Base-by-base conservation (phyloP, 2,888 invertebrate species). In the Xestia ashworthii region DNA sequence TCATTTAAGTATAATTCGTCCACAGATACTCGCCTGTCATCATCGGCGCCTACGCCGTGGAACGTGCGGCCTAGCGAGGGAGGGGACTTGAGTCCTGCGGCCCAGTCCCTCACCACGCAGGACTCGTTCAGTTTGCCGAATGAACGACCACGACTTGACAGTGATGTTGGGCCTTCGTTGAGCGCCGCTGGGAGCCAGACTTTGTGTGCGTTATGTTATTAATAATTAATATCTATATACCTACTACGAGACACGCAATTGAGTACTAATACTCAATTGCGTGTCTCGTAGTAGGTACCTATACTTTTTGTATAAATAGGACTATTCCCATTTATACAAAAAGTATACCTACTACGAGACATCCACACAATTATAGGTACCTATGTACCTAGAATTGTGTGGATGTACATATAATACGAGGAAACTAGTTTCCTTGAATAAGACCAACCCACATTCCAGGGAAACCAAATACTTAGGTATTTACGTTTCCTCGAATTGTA, bases 131-230 rank as follows among this genome's bases (percentile, higher is more conserved):
- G 86, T 84, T 78, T 93, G 77, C 79, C 79, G 32, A 91, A 91
- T 78, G 88, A 90, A 67, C 82, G 96, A 5, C 91, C 93, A 67
- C 92, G 97, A 2, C 93, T 97, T 65, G 96, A 97, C 91, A 97
- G 97, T 89, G 97, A 97, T 90, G 96, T 97, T 38, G 97, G 97
- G 0, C 94, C 96, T 3, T 94, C 94, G 68, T 94, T 97, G 74
- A 97, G 97, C 82, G 97, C 97, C 58, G 97, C 96, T 65, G 96
- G 95, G 81, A 97, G 96, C 82, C 96, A 96, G 87, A 96, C 96
- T 1, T 85, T 96, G 66, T 87, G 97, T 97, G 68, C 87, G 86
- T 88, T 60, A 53, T 70, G 46, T 32, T 3, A 60, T 50, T 25
- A 6, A 75, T 62, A n/a, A n/a, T n/a, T n/a, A n/a, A n/a, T n/a